These are phyloP conservation scores for Pyrrhura leucotis DNA, from an alignment of 2,797 vertebrate species.

Conservation along the genomic window DNA sequence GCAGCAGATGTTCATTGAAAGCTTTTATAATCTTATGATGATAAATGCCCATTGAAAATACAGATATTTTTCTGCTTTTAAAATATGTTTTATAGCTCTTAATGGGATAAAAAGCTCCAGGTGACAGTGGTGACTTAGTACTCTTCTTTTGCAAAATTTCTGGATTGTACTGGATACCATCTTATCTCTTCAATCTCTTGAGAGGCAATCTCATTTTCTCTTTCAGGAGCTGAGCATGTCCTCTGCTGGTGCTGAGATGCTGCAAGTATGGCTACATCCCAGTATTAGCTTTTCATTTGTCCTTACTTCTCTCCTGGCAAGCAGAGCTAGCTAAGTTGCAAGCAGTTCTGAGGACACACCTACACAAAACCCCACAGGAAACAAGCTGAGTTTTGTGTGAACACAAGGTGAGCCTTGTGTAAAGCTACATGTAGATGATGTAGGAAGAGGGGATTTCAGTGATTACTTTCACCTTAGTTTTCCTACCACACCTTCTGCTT, in stretches of 20 bases:
- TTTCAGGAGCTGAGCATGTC: not conserved
- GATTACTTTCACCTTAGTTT: not conserved
- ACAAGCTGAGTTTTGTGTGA: slow-evolving; percentile 4
- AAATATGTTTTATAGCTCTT: not conserved
- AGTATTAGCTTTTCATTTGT: not conserved
- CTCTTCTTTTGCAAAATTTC: not conserved
- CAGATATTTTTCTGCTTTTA: not conserved
- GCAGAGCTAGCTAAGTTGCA: slow-evolving; percentile 32
- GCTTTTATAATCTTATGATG: not conserved
- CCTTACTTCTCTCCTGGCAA: not conserved
- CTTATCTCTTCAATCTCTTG: not conserved
- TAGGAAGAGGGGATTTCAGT: not conserved
- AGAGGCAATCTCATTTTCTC: not conserved
- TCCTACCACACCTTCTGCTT: slow-evolving; percentile 8
- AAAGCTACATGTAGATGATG: not conserved
- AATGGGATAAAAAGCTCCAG: not conserved
- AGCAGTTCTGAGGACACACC: slow-evolving; percentile 19
- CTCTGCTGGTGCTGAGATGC: not conserved
- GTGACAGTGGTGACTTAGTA: not conserved
- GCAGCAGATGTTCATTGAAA: not conserved
- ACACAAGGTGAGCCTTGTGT: slow-evolving; percentile 13
- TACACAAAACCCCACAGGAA: slow-evolving; percentile 4
- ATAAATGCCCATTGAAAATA: not conserved
- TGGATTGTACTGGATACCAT: not conserved
- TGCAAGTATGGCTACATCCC: not conserved